These are phyloP conservation scores for Taphrorychus bicolor DNA, from an alignment of 2,888 invertebrate genomes.

Conservation along the genomic window DNA sequence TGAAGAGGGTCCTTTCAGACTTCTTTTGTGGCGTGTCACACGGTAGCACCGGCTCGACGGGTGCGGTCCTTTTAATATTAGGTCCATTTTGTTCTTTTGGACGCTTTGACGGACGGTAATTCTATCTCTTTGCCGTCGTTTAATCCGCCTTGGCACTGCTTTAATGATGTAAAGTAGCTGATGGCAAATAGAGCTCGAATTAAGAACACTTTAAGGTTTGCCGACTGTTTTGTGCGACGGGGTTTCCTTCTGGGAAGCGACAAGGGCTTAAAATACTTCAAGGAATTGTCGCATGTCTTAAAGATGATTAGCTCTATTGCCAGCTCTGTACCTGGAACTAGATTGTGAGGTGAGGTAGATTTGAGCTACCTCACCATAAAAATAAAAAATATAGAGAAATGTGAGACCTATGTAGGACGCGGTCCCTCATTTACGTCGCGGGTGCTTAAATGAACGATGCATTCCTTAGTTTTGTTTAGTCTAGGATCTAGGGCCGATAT, in stretches of 20 bases:
- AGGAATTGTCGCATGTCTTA: neutral
- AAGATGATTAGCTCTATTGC: no score
- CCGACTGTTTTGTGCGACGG: neutral
- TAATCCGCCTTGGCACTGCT: slow-evolving; percentile 7
- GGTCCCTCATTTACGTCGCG: no score
- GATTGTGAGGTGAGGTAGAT: no score
- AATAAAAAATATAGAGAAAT: no score
- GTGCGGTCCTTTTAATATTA: slow-evolving; percentile 31
- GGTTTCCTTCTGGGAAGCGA: neutral
- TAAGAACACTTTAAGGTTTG: neutral
- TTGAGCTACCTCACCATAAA: no score
- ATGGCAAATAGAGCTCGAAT: neutral
- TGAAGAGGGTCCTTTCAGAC: slow-evolving; percentile 38
- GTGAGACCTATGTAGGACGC: no score
- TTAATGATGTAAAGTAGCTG: slow-evolving; percentile 5
- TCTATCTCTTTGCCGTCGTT: slow-evolving; percentile 10
- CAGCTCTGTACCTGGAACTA: no score
- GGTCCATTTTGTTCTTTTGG: slow-evolving; percentile 25
- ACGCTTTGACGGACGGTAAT: slow-evolving; percentile 9
- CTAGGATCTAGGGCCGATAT: no score
- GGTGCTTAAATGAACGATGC: no score
- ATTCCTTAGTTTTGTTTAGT: no score
- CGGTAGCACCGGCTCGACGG: slow-evolving; percentile 31
- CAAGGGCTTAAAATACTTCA: neutral
- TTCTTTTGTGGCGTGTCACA: slow-evolving; percentile 36